phyloP scores from a whole-genome alignment of 1,140 invertebrate genomes.

The Steinernema feltiae region DNA sequence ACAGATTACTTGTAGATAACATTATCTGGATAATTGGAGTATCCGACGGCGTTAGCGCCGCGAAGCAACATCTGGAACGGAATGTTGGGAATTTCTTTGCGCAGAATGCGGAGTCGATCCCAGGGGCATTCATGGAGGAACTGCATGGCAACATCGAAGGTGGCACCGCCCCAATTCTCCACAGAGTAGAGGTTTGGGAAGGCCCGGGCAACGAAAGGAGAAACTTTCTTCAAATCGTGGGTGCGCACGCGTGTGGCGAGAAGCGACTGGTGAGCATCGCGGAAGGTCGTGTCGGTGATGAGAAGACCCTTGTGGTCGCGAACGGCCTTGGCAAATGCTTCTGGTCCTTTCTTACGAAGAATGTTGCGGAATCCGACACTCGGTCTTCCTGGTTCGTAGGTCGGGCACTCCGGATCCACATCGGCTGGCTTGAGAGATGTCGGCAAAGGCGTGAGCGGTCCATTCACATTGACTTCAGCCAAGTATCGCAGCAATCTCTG shows the following conservation, averaged over 20 bases:
- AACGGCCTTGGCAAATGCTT: conserved; percentile 89
- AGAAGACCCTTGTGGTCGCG: conserved; percentile 77
- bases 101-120: conserved; percentile 84
- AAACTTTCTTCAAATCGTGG: conserved; percentile 81
- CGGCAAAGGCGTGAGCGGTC: conserved; percentile 83
- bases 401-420: conserved; percentile 66
- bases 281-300: conserved; percentile 92
- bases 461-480: conserved; percentile 87
- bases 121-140: conserved; percentile 98
- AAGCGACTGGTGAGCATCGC: conserved; percentile 95
- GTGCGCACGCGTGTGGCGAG: conserved; percentile 89
- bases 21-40: conserved; percentile 97
- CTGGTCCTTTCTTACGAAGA: conserved; percentile 77
- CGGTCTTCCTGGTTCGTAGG: not conserved
- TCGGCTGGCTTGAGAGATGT: conserved; percentile 80
- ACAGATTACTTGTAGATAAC: conserved; percentile 73
- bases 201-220: conserved; percentile 86
- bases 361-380: conserved; percentile 73
- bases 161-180: conserved; percentile 96
- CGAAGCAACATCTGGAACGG: conserved; percentile 97
- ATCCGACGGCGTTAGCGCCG: conserved; percentile 96
- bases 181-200: conserved; percentile 76
- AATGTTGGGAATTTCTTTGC: conserved; percentile 87
- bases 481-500: conserved; percentile 91
- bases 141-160: conserved; percentile 90